A percentile compares a stretch with the other conserved stretches of the same genome.
Evolutionary conservation across 2,888 invertebrate genomes (phyloP).

Genomic region (Amblyteles armatorius): DNA sequence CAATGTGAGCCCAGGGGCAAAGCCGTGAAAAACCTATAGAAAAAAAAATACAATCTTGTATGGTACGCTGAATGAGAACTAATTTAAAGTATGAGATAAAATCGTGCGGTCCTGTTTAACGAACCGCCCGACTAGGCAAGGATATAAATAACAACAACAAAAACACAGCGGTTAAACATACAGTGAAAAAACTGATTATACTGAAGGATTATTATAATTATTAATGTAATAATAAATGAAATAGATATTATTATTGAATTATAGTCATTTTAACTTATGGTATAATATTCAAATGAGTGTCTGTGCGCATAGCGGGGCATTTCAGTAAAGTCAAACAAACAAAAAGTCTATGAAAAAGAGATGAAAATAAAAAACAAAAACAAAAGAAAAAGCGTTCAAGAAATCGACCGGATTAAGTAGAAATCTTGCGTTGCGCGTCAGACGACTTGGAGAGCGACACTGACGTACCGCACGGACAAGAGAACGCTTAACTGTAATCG

Average conservation of each 20-base stretch:
- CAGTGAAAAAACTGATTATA: slow-evolving; percentile 56
- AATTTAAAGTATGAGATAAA: slow-evolving; percentile 43
- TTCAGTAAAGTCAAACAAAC: slow-evolving; percentile 26
- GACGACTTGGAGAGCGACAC: slow-evolving; percentile 29
- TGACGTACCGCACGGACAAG: slow-evolving; percentile 16
- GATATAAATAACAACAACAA: slow-evolving; percentile 44
- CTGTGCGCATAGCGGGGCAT: slow-evolving; percentile 12
- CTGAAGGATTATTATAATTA: slow-evolving; percentile 63
- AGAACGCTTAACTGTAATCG: slow-evolving; percentile 14
- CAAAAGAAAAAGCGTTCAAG: slow-evolving; percentile 8
- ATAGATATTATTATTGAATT: slow-evolving; percentile 68
- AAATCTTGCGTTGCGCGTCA: slow-evolving; percentile 46
- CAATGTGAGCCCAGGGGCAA: slow-evolving; percentile 36
- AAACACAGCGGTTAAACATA: slow-evolving; percentile 19
- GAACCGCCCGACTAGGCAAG: slow-evolving; percentile 44
- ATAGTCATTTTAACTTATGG: slow-evolving; percentile 64
- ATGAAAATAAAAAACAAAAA: neutral
- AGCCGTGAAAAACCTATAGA: slow-evolving; percentile 19
- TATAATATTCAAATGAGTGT: slow-evolving; percentile 50
- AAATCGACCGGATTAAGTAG: slow-evolving; percentile 51
- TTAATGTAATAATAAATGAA: slow-evolving; percentile 62
- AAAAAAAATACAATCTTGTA: slow-evolving; percentile 48
- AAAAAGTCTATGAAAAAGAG: neutral
- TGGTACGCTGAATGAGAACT: slow-evolving; percentile 50
- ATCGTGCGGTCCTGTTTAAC: slow-evolving; percentile 55